phyloP scores from a whole-genome alignment of 1,140 invertebrate species.

The Physella acuta region DNA sequence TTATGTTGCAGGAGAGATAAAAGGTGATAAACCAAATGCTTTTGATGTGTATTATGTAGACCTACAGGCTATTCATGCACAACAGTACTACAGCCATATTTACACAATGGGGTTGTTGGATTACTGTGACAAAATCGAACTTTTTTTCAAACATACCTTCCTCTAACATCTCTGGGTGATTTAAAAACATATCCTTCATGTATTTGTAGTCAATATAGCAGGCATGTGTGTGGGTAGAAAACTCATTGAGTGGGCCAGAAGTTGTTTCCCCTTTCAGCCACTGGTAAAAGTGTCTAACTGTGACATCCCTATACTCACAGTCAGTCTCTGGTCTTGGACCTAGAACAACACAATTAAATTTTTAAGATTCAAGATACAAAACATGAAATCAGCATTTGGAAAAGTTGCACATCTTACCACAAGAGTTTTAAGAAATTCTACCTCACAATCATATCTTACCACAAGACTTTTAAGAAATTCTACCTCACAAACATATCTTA shows the following conservation, averaged over 20 bases:
- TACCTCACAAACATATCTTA: background rate
- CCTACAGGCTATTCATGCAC: too few relatives aligned
- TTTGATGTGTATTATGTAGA: too few relatives aligned
- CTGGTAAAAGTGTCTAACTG: slow-evolving; percentile 36
- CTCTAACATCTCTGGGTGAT: slow-evolving; percentile 66
- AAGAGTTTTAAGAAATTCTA: background rate
- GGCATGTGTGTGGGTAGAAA: slow-evolving; percentile 60
- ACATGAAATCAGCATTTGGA: background rate
- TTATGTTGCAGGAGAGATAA: too few relatives aligned
- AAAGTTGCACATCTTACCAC: background rate
- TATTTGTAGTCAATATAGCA: slow-evolving; percentile 86
- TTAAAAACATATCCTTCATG: slow-evolving; percentile 70
- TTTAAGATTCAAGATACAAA: background rate
- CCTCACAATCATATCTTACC: background rate
- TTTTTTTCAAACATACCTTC: too few relatives aligned
- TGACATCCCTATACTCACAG: slow-evolving; percentile 36
- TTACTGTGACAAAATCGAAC: too few relatives aligned
- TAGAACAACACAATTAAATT: background rate
- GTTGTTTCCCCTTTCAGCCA: slow-evolving; percentile 35
- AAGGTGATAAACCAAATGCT: too few relatives aligned
- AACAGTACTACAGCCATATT: too few relatives aligned
- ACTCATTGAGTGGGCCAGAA: slow-evolving; percentile 24
- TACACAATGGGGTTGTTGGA: too few relatives aligned
- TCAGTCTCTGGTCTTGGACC: slow-evolving; percentile 39
- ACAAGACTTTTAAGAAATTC: background rate